These are phyloP conservation scores for Saturnia pavonia DNA, from an alignment of 2,888 invertebrate species.

Conservation along the genomic window DNA sequence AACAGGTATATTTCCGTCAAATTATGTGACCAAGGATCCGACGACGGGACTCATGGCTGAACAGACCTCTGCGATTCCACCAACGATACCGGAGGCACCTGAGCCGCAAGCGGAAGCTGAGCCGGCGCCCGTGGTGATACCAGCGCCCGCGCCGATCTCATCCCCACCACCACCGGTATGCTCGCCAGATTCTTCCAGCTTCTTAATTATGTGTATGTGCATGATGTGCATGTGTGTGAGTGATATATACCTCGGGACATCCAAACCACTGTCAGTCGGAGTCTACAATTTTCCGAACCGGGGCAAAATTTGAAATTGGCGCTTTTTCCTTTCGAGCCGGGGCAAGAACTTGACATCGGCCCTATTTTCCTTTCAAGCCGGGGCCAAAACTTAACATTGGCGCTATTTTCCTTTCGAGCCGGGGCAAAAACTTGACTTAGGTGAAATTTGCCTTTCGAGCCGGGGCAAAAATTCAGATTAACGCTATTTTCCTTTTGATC, in stretches of 20 bases:
- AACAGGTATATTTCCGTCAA: slow-evolving; percentile 97
- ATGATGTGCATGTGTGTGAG: too few species aligned
- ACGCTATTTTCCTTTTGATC: too few species aligned
- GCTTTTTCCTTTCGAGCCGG: neutral
- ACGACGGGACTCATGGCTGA: slow-evolving; percentile 56
- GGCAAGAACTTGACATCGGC: neutral
- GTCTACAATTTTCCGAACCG: neutral
- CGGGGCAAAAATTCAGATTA: neutral
- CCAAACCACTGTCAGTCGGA: neutral
- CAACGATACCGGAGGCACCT: slow-evolving; percentile 59
- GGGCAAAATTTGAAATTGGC: neutral
- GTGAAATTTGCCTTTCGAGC: too few species aligned
- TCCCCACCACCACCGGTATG: slow-evolving; percentile 25
- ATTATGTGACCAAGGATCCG: slow-evolving; percentile 90
- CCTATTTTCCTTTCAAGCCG: neutral
- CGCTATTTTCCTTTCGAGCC: too few species aligned
- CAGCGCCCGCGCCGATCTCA: slow-evolving; percentile 23
- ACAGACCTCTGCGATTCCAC: slow-evolving; percentile 31
- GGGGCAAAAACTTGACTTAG: too few species aligned
- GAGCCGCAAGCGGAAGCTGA: slow-evolving; percentile 57
- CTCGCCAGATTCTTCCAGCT: neutral
- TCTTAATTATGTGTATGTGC: too few species aligned
- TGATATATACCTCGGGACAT: too few species aligned
- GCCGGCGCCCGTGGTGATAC: slow-evolving; percentile 65
- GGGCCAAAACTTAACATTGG: neutral